phyloP scores from a whole-genome alignment of 2,797 vertebrate species.

The Melanotaenia pygmaea region DNA sequence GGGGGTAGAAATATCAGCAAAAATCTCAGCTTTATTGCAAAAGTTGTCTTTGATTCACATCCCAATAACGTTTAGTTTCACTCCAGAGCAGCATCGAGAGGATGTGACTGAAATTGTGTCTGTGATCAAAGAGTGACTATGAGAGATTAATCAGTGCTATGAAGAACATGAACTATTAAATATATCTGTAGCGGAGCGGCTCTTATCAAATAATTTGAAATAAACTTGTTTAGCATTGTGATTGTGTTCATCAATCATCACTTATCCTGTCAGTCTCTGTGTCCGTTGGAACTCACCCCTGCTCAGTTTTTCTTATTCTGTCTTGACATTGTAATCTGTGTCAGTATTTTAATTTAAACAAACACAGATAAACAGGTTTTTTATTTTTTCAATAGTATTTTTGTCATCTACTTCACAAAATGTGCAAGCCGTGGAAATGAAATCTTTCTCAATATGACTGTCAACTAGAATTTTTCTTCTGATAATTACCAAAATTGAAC shows the following conservation, averaged over 20 bases:
- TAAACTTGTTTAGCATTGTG: constrained; percentile 41
- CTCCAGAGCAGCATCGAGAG: constrained; percentile 11
- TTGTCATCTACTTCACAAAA: background rate
- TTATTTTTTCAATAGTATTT: background rate
- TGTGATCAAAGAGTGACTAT: constrained; percentile 49
- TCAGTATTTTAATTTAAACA: background rate
- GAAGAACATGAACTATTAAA: constrained; percentile 42
- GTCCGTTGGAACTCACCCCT: constrained; percentile 25
- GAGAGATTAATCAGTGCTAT: constrained; percentile 34
- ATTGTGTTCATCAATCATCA: constrained; percentile 64
- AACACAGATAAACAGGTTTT: background rate
- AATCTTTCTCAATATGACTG: background rate
- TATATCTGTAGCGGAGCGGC: constrained; percentile 63
- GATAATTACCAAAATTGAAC: background rate
- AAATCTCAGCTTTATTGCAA: background rate
- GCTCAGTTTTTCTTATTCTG: constrained; percentile 9
- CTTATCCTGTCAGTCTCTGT: constrained; percentile 51
- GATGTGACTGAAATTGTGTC: constrained; percentile 10
- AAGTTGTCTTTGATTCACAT: constrained; percentile 17
- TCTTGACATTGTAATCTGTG: background rate
- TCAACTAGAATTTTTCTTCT: background rate
- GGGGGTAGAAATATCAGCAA: background rate
- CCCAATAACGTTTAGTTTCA: constrained; percentile 27
- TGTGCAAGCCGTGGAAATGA: background rate
- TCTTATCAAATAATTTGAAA: constrained; percentile 75